phyloP scores from a whole-genome alignment of 2,113 vertebrate species.

The Chaetorhynchus papuensis region DNA sequence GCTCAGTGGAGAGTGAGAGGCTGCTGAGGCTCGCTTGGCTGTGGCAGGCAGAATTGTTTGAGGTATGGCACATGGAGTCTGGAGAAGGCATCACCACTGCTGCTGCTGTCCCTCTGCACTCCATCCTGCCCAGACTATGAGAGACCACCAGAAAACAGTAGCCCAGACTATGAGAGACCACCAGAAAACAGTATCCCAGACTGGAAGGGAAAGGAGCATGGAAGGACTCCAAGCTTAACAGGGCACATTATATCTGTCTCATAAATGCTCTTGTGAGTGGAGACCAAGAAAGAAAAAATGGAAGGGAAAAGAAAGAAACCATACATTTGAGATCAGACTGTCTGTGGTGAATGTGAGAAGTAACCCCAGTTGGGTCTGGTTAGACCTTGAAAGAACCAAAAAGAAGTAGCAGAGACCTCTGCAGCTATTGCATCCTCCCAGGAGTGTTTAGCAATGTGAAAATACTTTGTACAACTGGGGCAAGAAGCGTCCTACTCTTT shows the following conservation, averaged over 20 bases:
- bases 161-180: background rate
- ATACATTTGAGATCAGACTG: background rate
- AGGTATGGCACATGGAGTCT: background rate
- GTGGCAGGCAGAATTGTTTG: background rate
- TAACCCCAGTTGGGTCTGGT: background rate
- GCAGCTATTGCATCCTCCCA: background rate
- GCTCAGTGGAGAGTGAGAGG: background rate
- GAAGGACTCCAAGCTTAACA: background rate
- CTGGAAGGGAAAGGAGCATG: background rate
- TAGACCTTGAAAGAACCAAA: background rate
- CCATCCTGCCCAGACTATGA: background rate
- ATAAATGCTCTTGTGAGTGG: background rate
- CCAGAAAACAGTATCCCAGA: background rate
- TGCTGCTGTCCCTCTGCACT: background rate
- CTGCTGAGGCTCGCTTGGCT: background rate
- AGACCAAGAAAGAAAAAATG: background rate
- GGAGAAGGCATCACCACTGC: background rate
- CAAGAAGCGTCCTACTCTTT: background rate
- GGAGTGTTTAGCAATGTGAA: background rate
- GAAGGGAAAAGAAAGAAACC: background rate
- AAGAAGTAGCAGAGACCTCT: background rate
- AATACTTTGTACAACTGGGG: background rate
- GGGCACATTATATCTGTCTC: background rate
- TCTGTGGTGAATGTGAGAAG: background rate
- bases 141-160: background rate